These are phyloP conservation scores for Sciurus vulgaris DNA, from an alignment of 2,797 vertebrate species.

Conservation along the genomic window DNA sequence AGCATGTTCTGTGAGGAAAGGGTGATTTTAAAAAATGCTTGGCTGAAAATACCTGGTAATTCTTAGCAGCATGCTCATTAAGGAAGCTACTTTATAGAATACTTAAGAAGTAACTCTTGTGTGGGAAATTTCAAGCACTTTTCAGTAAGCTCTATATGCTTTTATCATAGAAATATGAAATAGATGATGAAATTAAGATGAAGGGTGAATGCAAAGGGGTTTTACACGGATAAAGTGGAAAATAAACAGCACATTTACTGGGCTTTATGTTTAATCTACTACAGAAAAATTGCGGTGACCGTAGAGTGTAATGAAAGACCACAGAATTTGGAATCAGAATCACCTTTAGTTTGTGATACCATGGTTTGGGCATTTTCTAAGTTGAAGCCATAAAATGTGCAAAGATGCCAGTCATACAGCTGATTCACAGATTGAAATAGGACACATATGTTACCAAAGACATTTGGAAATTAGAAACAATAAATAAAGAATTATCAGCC, in stretches of 20 bases:
- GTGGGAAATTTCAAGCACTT: background rate
- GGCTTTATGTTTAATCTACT: background rate
- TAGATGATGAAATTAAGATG: background rate
- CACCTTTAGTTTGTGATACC: background rate
- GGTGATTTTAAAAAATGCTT: background rate
- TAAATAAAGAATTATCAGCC: background rate
- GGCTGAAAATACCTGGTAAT: slow-evolving; percentile 14
- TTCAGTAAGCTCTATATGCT: background rate
- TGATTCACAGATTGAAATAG: background rate
- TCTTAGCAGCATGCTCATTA: background rate
- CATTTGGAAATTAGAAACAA: background rate
- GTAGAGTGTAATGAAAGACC: background rate
- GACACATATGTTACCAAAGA: background rate
- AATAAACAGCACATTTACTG: background rate
- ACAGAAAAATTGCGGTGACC: background rate
- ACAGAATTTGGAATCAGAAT: background rate
- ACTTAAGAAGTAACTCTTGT: background rate
- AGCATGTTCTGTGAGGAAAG: background rate
- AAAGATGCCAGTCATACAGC: background rate
- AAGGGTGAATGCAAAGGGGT: background rate
- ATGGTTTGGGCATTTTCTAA: background rate
- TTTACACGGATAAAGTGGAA: background rate
- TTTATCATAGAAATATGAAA: background rate
- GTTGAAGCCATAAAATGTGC: background rate
- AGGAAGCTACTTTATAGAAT: background rate